Evolutionary conservation across 1,140 invertebrate species (phyloP).

Genomic region (Chrysoperla carnea): DNA sequence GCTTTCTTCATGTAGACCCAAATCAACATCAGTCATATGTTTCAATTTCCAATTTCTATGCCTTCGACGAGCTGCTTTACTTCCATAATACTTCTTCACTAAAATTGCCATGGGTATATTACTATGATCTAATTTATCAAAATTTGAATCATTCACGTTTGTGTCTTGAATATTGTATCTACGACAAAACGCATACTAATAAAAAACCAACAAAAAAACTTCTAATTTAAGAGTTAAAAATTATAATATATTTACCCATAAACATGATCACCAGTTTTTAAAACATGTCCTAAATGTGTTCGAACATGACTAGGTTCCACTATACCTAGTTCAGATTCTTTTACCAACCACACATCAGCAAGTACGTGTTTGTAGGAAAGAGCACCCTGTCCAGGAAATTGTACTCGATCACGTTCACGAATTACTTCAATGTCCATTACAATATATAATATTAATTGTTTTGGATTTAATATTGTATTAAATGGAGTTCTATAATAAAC

Average conservation of each 20-base stretch:
- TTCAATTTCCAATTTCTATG: conserved; percentile 86
- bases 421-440: conserved; percentile 90
- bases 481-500: conserved; percentile 81
- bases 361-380: conserved; percentile 77
- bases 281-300: conserved; percentile 86
- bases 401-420: conserved; percentile 52
- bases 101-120: conserved; percentile 77
- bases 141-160: conserved; percentile 78
- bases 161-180: conserved; percentile 77
- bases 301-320: conserved; percentile 67
- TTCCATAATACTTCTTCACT: conserved; percentile 82
- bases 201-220: conserved; percentile 9
- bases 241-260: conserved; percentile 56
- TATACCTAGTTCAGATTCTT: conserved; percentile 71
- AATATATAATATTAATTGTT: conserved; percentile 81
- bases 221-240: too few relatives aligned
- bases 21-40: conserved; percentile 55
- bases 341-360: conserved; percentile 87
- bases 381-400: conserved; percentile 70
- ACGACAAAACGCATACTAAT: background rate
- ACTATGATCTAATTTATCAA: conserved; percentile 63
- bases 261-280: conserved; percentile 85
- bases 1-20: conserved; percentile 40
- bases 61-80: conserved; percentile 46
- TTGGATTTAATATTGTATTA: conserved; percentile 69